Evolutionary conservation across 2,888 invertebrate genomes (phyloP).

Genomic region (Himalopsyche tibetana): DNA sequence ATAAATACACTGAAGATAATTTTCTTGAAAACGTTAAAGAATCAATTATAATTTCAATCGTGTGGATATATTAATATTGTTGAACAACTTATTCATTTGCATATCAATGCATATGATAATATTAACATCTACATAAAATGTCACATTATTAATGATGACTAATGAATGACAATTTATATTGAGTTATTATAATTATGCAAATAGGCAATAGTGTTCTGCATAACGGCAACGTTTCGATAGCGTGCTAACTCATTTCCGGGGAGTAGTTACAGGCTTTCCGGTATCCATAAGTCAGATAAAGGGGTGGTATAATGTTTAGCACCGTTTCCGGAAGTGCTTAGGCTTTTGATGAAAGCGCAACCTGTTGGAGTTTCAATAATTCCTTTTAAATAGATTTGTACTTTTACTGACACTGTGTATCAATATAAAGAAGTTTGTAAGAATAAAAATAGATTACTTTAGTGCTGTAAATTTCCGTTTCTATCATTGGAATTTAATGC

Average conservation of each 20-base stretch:
- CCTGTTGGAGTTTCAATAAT: constrained; percentile 19
- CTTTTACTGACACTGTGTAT: too few species aligned
- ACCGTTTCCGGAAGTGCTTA: constrained; percentile 40
- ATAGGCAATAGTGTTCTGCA: neutral
- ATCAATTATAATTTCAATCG: too few species aligned
- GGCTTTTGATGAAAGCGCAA: constrained; percentile 39
- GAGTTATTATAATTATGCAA: constrained; percentile 20
- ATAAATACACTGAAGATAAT: too few species aligned
- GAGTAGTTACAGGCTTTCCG: constrained; percentile 29
- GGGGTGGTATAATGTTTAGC: constrained; percentile 16
- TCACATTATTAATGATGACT: too few species aligned
- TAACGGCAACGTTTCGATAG: constrained; percentile 32
- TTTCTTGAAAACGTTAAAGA: too few species aligned
- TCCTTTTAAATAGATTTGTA: neutral
- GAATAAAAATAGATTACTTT: too few species aligned
- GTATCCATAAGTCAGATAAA: constrained; percentile 13
- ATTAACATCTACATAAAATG: neutral
- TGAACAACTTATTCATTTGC: neutral
- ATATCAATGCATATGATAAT: neutral
- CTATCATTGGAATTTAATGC: too few species aligned
- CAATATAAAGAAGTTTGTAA: too few species aligned
- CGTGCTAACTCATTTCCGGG: constrained; percentile 29
- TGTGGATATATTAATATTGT: too few species aligned
- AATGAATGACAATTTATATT: too few species aligned
- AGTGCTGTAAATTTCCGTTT: too few species aligned